Evolutionary conservation across 2,113 vertebrate genomes (phyloP).

Genomic region (Cygnus buccinator): DNA sequence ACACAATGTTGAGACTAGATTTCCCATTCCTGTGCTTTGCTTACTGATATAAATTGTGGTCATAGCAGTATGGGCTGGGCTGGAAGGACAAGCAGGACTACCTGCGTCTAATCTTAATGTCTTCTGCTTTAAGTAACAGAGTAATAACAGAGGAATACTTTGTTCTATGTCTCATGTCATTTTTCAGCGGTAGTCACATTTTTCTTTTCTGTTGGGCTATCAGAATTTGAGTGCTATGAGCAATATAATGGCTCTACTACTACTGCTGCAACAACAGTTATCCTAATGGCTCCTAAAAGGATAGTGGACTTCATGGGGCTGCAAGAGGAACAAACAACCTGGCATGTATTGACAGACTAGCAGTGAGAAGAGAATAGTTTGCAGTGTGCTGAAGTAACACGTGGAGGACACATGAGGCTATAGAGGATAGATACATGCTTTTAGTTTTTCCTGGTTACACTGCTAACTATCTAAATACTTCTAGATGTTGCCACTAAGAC

Average conservation of each 20-base stretch:
- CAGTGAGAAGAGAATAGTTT: neutral
- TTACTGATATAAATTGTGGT: neutral
- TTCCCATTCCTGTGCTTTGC: neutral
- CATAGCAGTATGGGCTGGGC: neutral
- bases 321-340: neutral
- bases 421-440: neutral
- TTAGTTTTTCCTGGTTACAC: neutral
- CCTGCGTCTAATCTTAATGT: neutral
- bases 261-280: neutral
- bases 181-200: neutral
- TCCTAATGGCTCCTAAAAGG: neutral
- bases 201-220: neutral
- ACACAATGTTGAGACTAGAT: neutral
- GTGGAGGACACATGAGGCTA: neutral
- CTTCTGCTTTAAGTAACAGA: neutral
- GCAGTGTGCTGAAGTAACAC: neutral
- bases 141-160: neutral
- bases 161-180: neutral
- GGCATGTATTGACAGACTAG: neutral
- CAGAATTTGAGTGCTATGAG: neutral
- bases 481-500: neutral
- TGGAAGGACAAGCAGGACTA: neutral
- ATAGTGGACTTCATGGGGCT: accelerated
- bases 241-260: neutral
- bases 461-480: neutral